Evolutionary conservation across 35 echinoderm and acorn worm genomes (phyloP), one percentile per base, ranked within the genome.

Genomic region (Amphiura filiformis): DNA sequence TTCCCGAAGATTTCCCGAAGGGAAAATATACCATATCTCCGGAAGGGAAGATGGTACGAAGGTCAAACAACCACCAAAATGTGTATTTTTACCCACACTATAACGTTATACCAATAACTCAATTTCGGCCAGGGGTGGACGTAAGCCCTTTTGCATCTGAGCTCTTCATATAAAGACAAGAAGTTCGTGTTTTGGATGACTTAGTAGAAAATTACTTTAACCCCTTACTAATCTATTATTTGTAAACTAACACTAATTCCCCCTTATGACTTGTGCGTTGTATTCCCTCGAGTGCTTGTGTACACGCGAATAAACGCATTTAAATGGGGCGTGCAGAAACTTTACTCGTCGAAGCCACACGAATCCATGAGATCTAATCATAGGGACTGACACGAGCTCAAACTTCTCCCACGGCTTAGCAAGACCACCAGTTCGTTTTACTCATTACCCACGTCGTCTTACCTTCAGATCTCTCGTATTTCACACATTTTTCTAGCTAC

Each of bases 371-470:
- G 76, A 87, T 87, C 85, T 77, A 37, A 87, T 77, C 75, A 35
- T 41, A 17, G 39, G 9, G 65, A 33, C 61, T 70, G 65, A 22
- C 85, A 77, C 75, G 65, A 78, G 33, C 65, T 39, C 75, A 36
- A 36, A 78, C 38, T 57, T 78, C 41, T 39, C 65, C 65, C 65
- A 36, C 39, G n/a, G 38, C 85, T 37, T 78, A 49, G 37, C 28
- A 28, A 39, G 38, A 40, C 36, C 85, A 31, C 85, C 39, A 87
- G 85, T 87, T 87, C 85, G 85, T 87, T 87, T 87, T 87, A 20
- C 75, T 78, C 85, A 87, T 87, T 76, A 78, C 31, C 57, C n/a
- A 39, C 75, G 75, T 39, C 38, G 37, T 78, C 78, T 80, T 56
- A 39, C 36, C 39, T 44, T 28, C n/a, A 77, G 39, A 33, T 78